A percentile compares a stretch with the other conserved stretches of the same genome.
Conservation (phyloP, 2,888 invertebrate species). For the Apamea anceps region DNA sequence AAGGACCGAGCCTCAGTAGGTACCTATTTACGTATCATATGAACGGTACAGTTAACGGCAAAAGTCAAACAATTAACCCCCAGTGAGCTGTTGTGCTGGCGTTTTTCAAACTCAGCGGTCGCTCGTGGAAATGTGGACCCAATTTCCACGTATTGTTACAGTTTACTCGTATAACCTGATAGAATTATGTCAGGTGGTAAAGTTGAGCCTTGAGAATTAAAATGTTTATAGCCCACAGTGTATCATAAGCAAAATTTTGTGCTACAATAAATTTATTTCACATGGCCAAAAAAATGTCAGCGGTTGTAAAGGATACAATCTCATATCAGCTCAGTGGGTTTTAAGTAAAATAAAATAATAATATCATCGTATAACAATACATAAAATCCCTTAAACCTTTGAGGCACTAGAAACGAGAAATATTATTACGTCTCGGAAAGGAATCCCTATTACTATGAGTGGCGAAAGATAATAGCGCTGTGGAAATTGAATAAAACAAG, state of each 20-base stretch:
- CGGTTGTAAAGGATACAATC: conserved; percentile 41
- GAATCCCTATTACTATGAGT: conserved; percentile 81
- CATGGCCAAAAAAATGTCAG: conserved; percentile 54
- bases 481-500: conserved; percentile 85
- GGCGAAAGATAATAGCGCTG: conserved; percentile 83
- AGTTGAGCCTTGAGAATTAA: conserved; percentile 68
- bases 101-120: conserved; percentile 75
- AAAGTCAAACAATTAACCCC: conserved; percentile 85
- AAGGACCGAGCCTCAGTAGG: conserved; percentile 68
- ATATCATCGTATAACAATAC: conserved; percentile 59
- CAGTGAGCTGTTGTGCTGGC: conserved; percentile 73
- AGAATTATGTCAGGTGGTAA: conserved; percentile 66
- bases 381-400: conserved; percentile 70
- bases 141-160: conserved; percentile 69
- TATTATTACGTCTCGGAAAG: conserved; percentile 78
- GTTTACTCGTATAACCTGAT: conserved; percentile 64
- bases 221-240: conserved; percentile 63
- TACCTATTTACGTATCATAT: conserved; percentile 77
- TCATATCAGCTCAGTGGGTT: conserved; percentile 35
- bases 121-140: conserved; percentile 69
- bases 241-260: conserved; percentile 63
- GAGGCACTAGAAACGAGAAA: conserved; percentile 74
- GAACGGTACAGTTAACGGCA: conserved; percentile 78
- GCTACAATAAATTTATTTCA: conserved; percentile 60
- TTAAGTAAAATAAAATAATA: conserved; percentile 55